These are phyloP conservation scores for Silurus meridionalis DNA, from an alignment of 2,113 vertebrate genomes.

Conservation along the genomic window DNA sequence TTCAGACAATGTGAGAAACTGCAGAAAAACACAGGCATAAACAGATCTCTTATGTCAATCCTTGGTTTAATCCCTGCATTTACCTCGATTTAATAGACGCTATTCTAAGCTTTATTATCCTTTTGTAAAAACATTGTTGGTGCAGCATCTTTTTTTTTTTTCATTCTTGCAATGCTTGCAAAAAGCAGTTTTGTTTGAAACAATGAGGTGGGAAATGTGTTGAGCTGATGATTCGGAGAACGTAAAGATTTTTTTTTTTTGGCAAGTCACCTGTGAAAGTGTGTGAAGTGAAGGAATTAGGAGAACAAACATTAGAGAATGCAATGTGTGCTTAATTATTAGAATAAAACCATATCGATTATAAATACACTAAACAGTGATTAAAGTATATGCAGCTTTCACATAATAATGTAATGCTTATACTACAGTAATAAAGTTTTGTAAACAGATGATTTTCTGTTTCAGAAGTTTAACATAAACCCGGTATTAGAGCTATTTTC, in stretches of 20 bases:
- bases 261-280: neutral
- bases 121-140: neutral
- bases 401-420: too few species aligned
- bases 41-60: neutral
- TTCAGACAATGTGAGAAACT: neutral
- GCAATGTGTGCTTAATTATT: too few species aligned
- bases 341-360: too few species aligned
- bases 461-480: too few species aligned
- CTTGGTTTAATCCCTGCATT: neutral
- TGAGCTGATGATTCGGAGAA: slow-evolving; percentile 12
- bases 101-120: slow-evolving; percentile 1
- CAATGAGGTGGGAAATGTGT: slow-evolving; percentile 21
- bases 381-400: too few species aligned
- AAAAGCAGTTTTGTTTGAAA: slow-evolving; percentile 20
- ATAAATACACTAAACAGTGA: too few species aligned
- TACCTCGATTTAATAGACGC: neutral
- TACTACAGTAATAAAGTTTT: too few species aligned
- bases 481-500: too few species aligned
- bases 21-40: neutral
- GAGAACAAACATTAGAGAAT: too few species aligned
- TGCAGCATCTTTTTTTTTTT: slow-evolving; percentile 4
- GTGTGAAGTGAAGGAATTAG: too few species aligned
- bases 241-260: neutral
- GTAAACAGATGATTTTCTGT: too few species aligned
- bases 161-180: slow-evolving; percentile 2